Evolutionary conservation across 2,797 vertebrate species (phyloP), one percentile per base, ranked within the genome.

Genomic region (Labeo calbasu): DNA sequence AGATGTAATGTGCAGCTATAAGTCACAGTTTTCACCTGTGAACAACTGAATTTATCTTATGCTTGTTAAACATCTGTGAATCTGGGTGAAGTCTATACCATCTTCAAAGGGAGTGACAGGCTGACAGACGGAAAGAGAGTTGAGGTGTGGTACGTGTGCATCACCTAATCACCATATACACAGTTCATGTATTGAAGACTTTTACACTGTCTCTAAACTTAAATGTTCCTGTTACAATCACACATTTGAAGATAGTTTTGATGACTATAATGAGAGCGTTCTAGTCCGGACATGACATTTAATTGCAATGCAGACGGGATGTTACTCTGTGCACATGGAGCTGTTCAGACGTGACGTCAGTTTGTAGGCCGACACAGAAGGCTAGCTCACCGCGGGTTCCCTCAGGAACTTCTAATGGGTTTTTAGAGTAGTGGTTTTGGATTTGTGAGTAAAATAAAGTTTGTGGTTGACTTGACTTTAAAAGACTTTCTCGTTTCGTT

Each of bases 81-180:
- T 83, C 82, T 82, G 51, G 72, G 83, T 87, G 66, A 81, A 77
- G 65, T 48, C 77, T 43, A 76, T 77, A 78, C 78, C 17, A 77
- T 77, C 28, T 70, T 86, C 46, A 83, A 69, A 83, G 71, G 78
- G 19, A 71, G 40, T 36, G 65, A 59, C 57, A 50, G n/a, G 2
- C 23, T n/a, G 51, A 23, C 53, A 76, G 32, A 40, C 17, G 23
- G 17, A 61, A 63, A 82, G 25, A 75, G 23, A 61, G n/a, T 19
- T 25, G n/a, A 48, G 43, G 14, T 9, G 46, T 10, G 46, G 23
- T 53, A 28, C 13, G n/a, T n/a, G n/a, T 40, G 51, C 73, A 76
- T 17, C 7, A 57, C 51, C 43, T 57, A 32, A 36, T 77, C 5
- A 53, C 40, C 53, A 59, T 32, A 43, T 19, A 23, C 70, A 73